phyloP scores from a whole-genome alignment of 2,797 vertebrate species.

The Crocidura indochinensis region DNA sequence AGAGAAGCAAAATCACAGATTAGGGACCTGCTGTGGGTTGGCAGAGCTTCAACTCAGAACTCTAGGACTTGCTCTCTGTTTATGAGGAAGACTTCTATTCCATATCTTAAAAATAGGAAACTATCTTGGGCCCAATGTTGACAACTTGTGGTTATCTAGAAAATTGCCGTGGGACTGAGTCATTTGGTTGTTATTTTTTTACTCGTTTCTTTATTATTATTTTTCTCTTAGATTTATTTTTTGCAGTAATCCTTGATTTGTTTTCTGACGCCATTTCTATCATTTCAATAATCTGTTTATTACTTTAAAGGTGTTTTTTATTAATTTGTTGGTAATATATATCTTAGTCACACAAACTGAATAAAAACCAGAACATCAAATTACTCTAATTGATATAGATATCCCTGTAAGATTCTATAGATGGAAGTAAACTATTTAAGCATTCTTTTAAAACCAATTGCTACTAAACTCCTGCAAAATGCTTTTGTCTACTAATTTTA shows the following conservation, averaged over 20 bases:
- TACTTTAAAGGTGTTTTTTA: background rate
- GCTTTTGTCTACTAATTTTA: slow-evolving; percentile 70
- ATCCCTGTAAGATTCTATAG: slow-evolving; percentile 54
- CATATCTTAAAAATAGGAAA: background rate
- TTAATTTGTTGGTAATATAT: background rate
- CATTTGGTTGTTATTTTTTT: background rate
- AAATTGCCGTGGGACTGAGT: background rate
- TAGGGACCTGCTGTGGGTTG: background rate
- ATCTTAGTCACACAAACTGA: slow-evolving; percentile 18
- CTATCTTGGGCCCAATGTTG: background rate
- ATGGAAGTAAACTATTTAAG: slow-evolving; percentile 56
- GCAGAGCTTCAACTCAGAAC: background rate
- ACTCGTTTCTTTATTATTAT: background rate
- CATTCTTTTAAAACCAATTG: slow-evolving; percentile 60
- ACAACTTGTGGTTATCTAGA: background rate
- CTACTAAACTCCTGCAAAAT: slow-evolving; percentile 66
- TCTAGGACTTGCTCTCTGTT: background rate
- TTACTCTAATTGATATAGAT: background rate
- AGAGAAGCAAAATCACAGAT: background rate
- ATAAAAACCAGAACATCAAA: slow-evolving; percentile 52
- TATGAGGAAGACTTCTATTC: background rate
- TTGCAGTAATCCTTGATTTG: background rate
- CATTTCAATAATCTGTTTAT: background rate
- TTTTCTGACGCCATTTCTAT: background rate
- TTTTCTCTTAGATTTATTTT: background rate